phyloP scores from a whole-genome alignment of 1,140 invertebrate genomes.

The Cryptotermes secundus region DNA sequence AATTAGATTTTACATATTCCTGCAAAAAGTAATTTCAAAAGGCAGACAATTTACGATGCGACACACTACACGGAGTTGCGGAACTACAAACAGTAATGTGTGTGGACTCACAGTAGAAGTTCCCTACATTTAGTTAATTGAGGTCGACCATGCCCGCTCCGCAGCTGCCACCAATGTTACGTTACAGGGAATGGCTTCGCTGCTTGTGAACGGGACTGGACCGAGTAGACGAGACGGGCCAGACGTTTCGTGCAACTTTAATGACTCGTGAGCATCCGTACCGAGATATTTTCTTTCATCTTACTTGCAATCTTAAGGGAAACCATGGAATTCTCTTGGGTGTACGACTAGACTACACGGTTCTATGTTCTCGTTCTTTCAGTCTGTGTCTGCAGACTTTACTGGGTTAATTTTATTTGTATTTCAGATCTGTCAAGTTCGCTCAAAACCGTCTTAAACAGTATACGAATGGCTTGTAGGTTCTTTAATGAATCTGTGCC shows the following conservation, averaged over 20 bases:
- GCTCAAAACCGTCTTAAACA: too few species aligned
- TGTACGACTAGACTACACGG: too few species aligned
- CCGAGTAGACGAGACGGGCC: background rate
- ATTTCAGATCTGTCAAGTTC: background rate
- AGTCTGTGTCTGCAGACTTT: background rate
- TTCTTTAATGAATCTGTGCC: too few species aligned
- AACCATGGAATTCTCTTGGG: background rate
- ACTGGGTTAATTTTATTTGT: background rate
- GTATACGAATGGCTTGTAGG: too few species aligned
- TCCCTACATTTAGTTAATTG: background rate
- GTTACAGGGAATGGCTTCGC: background rate
- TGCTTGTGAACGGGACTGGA: background rate
- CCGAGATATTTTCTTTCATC: background rate
- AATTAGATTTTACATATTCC: too few species aligned
- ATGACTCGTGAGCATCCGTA: background rate
- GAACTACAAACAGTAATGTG: background rate
- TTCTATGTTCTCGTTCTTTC: too few species aligned
- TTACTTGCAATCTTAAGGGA: background rate
- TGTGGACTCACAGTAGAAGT: background rate
- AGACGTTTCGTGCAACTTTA: background rate
- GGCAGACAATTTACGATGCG: too few species aligned
- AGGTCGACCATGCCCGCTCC: background rate
- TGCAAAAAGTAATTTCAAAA: too few species aligned
- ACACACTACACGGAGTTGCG: too few species aligned
- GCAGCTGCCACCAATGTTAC: too few species aligned